phyloP scores from a whole-genome alignment of 2,113 vertebrate genomes.

The Eleginops maclovinus region DNA sequence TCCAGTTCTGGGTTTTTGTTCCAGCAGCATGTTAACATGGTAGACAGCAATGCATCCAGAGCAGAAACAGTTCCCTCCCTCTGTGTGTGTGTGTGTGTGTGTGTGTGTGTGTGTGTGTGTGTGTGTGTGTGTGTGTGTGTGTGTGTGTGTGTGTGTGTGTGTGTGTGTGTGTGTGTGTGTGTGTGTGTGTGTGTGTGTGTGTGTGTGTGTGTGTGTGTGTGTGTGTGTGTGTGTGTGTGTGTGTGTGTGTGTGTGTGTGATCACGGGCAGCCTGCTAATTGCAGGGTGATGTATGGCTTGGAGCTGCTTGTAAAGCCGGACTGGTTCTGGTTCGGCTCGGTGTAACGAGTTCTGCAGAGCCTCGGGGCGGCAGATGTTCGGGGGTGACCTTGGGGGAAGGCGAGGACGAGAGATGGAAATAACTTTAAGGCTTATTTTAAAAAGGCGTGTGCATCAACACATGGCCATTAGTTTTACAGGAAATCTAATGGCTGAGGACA shows the following conservation, averaged over 20 bases:
- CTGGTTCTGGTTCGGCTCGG: constrained; percentile 16
- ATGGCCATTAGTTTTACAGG: no score
- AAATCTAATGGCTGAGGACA: no score
- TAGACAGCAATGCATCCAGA: neutral
- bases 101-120: constrained; percentile 11
- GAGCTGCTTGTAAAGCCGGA: no score
- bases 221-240: neutral
- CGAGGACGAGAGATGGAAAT: constrained; percentile 52
- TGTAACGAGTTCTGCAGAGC: constrained; percentile 63
- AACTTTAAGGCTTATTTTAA: constrained; percentile 38
- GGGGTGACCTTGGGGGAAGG: constrained; percentile 41
- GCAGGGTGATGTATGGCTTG: constrained; percentile 75
- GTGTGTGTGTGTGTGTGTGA: constrained; percentile 9
- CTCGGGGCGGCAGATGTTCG: neutral
- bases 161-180: neutral
- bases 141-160: neutral
- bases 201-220: neutral
- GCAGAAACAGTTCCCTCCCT: constrained; percentile 3
- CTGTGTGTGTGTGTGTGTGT: neutral
- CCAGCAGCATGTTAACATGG: no score
- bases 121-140: constrained; percentile 1
- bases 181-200: neutral
- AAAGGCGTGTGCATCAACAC: neutral
- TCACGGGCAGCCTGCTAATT: constrained; percentile 69
- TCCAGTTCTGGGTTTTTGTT: no score